These are phyloP conservation scores for Dunckerocampus dactyliophorus DNA, from an alignment of 2,113 vertebrate genomes.

Conservation along the genomic window DNA sequence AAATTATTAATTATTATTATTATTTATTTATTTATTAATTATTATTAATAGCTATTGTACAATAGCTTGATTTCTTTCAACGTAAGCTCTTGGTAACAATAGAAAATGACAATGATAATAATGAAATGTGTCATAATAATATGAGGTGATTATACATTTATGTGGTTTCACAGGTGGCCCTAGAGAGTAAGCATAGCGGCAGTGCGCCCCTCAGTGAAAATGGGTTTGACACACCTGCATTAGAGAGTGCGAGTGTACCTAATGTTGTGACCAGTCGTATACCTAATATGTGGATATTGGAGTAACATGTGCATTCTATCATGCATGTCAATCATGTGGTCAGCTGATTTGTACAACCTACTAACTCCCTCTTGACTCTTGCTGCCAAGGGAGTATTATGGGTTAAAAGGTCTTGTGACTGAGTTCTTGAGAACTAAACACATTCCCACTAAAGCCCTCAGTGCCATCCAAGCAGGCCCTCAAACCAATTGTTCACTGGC, in stretches of 20 bases:
- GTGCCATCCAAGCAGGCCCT: constrained; percentile 59
- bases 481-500: constrained; percentile 55
- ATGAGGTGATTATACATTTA: too few relatives aligned
- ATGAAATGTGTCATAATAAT: too few relatives aligned
- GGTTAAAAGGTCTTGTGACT: constrained; percentile 47
- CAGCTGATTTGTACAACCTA: constrained; percentile 2
- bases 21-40: too few relatives aligned
- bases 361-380: constrained; percentile 10
- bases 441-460: constrained; percentile 40
- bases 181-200: too few relatives aligned
- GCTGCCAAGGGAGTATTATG: constrained; percentile 14
- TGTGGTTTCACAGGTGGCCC: too few relatives aligned
- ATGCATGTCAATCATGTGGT: constrained; percentile 4
- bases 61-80: too few relatives aligned
- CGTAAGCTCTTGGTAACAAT: too few relatives aligned
- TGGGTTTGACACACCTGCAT: not conserved
- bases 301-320: not conserved
- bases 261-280: not conserved
- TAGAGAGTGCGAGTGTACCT: not conserved
- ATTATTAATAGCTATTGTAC: too few relatives aligned
- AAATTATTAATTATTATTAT: too few relatives aligned
- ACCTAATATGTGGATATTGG: not conserved
- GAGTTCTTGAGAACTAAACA: constrained; percentile 47
- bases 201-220: not conserved
- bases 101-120: too few relatives aligned